These are phyloP conservation scores for Melopsittacus undulatus DNA, from an alignment of 2,797 vertebrate species.

Conservation along the genomic window DNA sequence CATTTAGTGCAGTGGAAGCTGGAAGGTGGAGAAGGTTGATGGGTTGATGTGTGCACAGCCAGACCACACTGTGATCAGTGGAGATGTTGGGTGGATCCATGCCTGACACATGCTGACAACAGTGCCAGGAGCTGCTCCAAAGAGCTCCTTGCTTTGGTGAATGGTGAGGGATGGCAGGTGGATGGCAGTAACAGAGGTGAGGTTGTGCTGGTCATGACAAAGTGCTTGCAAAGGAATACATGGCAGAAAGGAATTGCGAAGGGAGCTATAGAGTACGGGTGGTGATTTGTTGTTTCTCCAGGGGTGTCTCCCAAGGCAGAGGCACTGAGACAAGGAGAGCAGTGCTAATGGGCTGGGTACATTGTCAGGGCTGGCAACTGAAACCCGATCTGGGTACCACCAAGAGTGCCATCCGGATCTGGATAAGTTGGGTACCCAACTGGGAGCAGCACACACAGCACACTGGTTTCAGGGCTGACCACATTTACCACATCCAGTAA, in stretches of 20 bases:
- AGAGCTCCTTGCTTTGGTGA: not conserved
- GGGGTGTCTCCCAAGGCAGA: not conserved
- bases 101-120: not conserved
- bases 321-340: not conserved
- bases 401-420: not conserved
- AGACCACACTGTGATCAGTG: not conserved
- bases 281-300: not conserved
- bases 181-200: not conserved
- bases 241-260: not conserved
- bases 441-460: not conserved
- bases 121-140: not conserved
- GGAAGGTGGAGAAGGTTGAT: not conserved
- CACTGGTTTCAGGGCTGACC: not conserved
- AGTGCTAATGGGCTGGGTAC: not conserved
- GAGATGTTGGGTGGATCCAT: not conserved
- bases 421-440: not conserved
- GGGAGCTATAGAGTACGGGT: not conserved
- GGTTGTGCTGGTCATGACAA: not conserved
- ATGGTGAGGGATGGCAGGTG: not conserved
- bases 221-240: fast-evolving
- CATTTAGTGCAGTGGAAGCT: not conserved
- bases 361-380: not conserved
- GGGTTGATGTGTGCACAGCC: not conserved
- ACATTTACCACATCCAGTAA: not conserved
- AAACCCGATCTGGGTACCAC: not conserved